phyloP scores from a whole-genome alignment of 2,888 invertebrate genomes.

The Chrysina gloriosa region DNA sequence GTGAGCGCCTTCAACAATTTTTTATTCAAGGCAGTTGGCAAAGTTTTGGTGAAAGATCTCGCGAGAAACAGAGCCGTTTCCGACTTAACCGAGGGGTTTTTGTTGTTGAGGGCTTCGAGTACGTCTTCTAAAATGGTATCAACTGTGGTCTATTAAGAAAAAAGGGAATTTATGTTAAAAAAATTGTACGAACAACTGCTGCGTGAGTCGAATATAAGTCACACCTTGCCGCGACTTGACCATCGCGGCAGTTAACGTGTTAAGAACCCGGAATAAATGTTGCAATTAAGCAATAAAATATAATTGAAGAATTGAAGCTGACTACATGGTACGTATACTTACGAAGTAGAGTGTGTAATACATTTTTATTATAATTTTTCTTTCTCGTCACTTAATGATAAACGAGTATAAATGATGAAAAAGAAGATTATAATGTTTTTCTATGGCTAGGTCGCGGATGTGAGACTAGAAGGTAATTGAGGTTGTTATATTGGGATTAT shows the following conservation, averaged over 20 bases:
- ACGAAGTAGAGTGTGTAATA: constrained; percentile 29
- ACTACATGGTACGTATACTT: neutral
- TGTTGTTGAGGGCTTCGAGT: constrained; percentile 86
- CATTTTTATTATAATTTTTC: constrained; percentile 5
- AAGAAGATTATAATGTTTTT: too few species aligned
- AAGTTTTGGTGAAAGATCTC: constrained; percentile 84
- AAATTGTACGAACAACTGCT: too few species aligned
- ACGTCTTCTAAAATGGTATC: constrained; percentile 89
- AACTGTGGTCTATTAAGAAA: constrained; percentile 74
- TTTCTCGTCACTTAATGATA: too few species aligned
- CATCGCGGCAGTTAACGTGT: too few species aligned
- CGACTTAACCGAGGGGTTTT: constrained; percentile 90
- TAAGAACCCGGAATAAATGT: neutral
- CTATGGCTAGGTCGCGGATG: too few species aligned
- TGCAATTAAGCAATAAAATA: neutral
- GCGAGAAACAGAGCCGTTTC: constrained; percentile 89
- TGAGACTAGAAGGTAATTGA: neutral
- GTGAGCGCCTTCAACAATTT: constrained; percentile 89
- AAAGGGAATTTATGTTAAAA: neutral
- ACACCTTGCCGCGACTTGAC: too few species aligned
- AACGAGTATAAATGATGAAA: too few species aligned
- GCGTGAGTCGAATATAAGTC: too few species aligned
- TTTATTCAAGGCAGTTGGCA: constrained; percentile 85
- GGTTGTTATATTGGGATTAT: neutral
- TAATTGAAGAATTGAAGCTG: neutral